Conservation (phyloP, 2,113 vertebrate genomes). For the Alethe castanea region DNA sequence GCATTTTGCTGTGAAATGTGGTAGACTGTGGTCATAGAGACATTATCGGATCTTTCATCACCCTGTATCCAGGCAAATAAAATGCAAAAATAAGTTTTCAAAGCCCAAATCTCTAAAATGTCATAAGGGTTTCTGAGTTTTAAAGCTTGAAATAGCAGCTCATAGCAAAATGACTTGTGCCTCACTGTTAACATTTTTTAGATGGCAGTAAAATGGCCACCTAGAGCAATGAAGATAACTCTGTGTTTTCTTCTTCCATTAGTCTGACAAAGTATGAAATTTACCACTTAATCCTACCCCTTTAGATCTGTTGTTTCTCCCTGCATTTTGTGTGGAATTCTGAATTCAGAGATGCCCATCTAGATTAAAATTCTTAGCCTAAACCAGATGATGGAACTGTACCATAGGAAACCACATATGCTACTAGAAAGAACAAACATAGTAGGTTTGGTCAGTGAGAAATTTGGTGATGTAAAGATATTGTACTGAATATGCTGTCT, state of each 20-base stretch:
- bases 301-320: conserved; percentile 62
- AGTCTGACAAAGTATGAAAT: conserved; percentile 72
- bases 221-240: conserved; percentile 62
- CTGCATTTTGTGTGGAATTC: conserved; percentile 42
- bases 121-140: conserved; percentile 47
- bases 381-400: not conserved
- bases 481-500: not conserved
- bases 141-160: conserved; percentile 61
- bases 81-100: conserved; percentile 47
- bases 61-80: conserved; percentile 28
- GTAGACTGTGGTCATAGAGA: conserved; percentile 17
- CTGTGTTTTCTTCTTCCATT: conserved; percentile 70
- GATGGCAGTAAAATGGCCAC: conserved; percentile 59
- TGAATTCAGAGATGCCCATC: conserved; percentile 25
- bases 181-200: conserved; percentile 53
- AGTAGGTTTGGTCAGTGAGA: not conserved
- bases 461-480: not conserved
- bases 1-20: conserved; percentile 62
- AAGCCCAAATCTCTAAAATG: conserved; percentile 25
- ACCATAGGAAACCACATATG: not conserved
- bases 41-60: conserved; percentile 44
- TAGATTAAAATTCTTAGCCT: conserved; percentile 17
- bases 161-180: conserved; percentile 24
- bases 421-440: not conserved
- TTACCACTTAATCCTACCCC: conserved; percentile 46